A percentile compares a stretch with the other conserved stretches of the same genome.
phyloP scores from a whole-genome alignment of 1,140 invertebrate genomes.

The Bemisia tabaci region DNA sequence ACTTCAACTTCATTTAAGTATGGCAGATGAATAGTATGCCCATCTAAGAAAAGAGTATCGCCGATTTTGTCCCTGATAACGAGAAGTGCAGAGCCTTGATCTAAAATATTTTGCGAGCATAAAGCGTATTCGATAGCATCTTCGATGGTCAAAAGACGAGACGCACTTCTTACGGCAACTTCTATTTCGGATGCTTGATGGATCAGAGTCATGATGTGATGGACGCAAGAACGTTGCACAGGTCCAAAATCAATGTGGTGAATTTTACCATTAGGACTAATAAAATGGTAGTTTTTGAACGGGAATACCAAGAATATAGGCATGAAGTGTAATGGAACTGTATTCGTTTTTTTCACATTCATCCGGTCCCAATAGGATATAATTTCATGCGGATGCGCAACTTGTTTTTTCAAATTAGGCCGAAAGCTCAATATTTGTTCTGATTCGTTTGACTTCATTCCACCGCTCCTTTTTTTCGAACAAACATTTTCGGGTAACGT shows the following conservation, averaged over 20 bases:
- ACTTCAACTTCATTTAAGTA: background rate
- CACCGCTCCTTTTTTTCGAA: background rate
- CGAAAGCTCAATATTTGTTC: background rate
- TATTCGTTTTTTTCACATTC: background rate
- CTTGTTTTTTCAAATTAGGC: too few relatives aligned
- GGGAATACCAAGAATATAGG: background rate
- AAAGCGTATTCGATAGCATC: background rate
- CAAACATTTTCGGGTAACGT: background rate
- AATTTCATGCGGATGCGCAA: too few relatives aligned
- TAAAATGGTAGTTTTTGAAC: background rate
- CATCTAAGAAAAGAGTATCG: background rate
- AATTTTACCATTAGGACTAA: background rate
- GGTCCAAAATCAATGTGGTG: background rate
- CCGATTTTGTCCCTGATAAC: background rate
- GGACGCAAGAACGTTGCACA: background rate
- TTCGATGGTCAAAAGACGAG: background rate
- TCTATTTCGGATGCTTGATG: background rate
- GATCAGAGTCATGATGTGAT: background rate
- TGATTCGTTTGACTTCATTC: background rate
- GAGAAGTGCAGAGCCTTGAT: background rate
- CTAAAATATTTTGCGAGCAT: background rate
- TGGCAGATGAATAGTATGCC: background rate
- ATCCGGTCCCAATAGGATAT: background rate
- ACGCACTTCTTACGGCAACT: background rate
- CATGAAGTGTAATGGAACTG: background rate